Percentiles rank a stretch among this genome's conserved stretches.
phyloP scores from a whole-genome alignment of 2,113 vertebrate genomes.

The Gallinago paraguaiae region DNA sequence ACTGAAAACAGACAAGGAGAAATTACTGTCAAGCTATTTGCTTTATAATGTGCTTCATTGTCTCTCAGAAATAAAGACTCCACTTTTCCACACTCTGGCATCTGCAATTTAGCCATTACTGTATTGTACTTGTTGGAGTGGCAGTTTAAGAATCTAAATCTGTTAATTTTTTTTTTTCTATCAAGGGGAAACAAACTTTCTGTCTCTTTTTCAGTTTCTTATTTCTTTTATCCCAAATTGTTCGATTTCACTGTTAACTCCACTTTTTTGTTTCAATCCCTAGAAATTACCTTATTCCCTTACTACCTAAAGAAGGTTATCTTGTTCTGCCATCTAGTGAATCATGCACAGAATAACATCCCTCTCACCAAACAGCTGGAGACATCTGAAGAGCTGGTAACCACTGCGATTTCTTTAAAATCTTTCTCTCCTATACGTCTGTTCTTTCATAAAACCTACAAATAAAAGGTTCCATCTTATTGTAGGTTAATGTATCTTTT shows the following conservation, averaged over 20 bases:
- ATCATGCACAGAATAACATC: background rate
- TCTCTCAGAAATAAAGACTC: constrained; percentile 55
- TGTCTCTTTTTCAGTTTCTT: background rate
- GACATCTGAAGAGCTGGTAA: background rate
- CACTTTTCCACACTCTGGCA: background rate
- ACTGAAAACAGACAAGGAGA: constrained; percentile 42
- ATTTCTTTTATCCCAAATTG: background rate
- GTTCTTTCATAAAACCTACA: background rate
- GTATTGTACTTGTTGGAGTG: constrained; percentile 15
- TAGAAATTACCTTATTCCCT: background rate
- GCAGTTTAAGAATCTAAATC: constrained; percentile 12
- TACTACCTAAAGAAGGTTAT: constrained; percentile 3
- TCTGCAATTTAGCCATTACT: constrained; percentile 40
- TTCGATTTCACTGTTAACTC: background rate
- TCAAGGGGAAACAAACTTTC: background rate
- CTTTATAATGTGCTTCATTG: constrained; percentile 44
- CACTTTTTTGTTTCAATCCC: background rate
- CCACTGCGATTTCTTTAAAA: background rate
- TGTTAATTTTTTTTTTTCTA: background rate
- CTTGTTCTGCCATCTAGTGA: constrained; percentile 71
- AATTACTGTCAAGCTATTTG: constrained; percentile 54
- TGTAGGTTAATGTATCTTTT: background rate
- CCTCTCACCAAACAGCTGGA: background rate
- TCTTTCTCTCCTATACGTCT: background rate
- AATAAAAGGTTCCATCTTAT: background rate